Evolutionary conservation across 2,797 vertebrate genomes (phyloP), one percentile per base, ranked within the genome.

Genomic region (Falco rusticolus): DNA sequence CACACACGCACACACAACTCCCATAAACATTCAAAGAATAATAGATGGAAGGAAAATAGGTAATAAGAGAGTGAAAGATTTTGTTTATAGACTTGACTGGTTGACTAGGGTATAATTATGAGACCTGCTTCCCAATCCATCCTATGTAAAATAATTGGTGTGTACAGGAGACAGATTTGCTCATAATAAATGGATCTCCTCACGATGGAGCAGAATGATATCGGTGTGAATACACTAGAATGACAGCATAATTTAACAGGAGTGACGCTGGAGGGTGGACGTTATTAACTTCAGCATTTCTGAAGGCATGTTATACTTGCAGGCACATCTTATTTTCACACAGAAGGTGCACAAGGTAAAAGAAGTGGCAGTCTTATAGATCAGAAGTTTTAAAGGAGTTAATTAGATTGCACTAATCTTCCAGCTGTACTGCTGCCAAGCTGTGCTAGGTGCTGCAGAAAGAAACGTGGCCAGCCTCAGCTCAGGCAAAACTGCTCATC

Each of bases 121-220:
- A 47, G 66, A 93, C 71, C 90, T 75, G 77, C 68, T 97, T 97
- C 84, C 84, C 84, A 96, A 90, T 97, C 91, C 92, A 87, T 97
- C 89, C 85, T 97, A 86, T 96, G 87, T 94, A 94, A 97, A 98
- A 97, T 97, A 97, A 97, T 97, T 97, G 96, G 85, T 72, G 81
- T 74, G 90, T 96, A 93, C 48, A 71, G 92, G 77, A 95, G 79
- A 93, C 15, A 26, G 72, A 97, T 97, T 90, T 95, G 60, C 68
- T 96, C 60, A 92, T 96, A 96, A 95, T 93, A 97, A 97, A 97
- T 89, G 79, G 69, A 92, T 84, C 45, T 92, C 50, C 50, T 97
- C 43, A n/a, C 0, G 22, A 96, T 92, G 77, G 75, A 94, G 81
- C 91, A 96, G 96, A 97, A 94, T 91, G 86, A 85, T 94, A 79